A percentile compares a stretch with the other conserved stretches of the same genome.
These are phyloP conservation scores for Volucella inanis DNA, from an alignment of 2,888 invertebrate genomes.

Conservation along the genomic window DNA sequence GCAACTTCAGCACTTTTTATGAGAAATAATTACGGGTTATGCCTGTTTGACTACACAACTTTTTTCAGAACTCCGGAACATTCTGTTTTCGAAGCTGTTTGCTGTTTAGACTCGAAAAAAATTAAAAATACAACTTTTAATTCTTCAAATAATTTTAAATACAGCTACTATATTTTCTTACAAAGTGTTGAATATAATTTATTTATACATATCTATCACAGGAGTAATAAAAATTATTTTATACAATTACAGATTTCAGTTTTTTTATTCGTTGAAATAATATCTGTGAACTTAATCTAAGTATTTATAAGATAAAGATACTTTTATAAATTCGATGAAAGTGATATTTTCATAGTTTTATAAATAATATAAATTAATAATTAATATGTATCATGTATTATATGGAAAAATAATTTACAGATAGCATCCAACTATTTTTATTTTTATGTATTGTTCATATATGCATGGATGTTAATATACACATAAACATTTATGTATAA, in stretches of 20 bases:
- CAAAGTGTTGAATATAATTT: slow-evolving; percentile 17
- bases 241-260: slow-evolving; percentile 4
- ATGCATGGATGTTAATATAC: slow-evolving; percentile 8
- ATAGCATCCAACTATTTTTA: slow-evolving; percentile 45
- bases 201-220: slow-evolving; percentile 38
- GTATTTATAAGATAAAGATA: slow-evolving; percentile 22
- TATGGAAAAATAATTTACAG: slow-evolving; percentile 56
- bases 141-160: background rate
- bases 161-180: background rate
- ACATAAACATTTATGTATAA: slow-evolving; percentile 8
- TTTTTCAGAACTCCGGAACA: too few species aligned
- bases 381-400: slow-evolving; percentile 33
- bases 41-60: too few species aligned
- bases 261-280: too few species aligned
- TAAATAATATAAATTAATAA: slow-evolving; percentile 57
- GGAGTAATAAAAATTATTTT: slow-evolving; percentile 24
- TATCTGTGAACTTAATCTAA: slow-evolving; percentile 1
- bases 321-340: slow-evolving; percentile 43
- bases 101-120: too few species aligned
- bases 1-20: too few species aligned
- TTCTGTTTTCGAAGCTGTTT: too few species aligned
- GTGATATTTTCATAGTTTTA: slow-evolving; percentile 28
- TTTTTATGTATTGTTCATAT: background rate
- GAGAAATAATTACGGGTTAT: too few species aligned
- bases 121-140: background rate